Conservation (phyloP, 2,888 invertebrate genomes). For the Leucoma salicis region DNA sequence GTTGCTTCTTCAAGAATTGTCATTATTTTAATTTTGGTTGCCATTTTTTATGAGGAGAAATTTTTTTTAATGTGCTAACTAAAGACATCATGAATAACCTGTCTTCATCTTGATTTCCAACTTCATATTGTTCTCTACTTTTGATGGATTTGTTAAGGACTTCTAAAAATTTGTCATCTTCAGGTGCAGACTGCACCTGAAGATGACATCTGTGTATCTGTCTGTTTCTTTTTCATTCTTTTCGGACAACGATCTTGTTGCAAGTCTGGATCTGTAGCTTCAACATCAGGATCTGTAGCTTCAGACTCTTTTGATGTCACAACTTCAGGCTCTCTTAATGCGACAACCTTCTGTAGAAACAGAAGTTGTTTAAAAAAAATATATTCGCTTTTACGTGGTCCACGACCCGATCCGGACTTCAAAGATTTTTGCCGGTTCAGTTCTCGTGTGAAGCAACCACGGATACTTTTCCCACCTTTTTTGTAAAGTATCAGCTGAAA, state of each 20-base stretch:
- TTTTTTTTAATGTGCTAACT: conserved; percentile 12
- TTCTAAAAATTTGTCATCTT: conserved; percentile 11
- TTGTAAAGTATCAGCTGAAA: conserved; percentile 15
- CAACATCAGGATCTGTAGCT: conserved; percentile 1
- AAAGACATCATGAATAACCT: conserved; percentile 15
- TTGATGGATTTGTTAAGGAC: conserved; percentile 7
- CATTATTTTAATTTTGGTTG: conserved; percentile 12
- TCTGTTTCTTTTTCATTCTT: too few species aligned
- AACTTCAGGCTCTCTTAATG: conserved; percentile 11
- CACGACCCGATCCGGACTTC: conserved; percentile 8
- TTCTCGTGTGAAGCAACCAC: conserved; percentile 23
- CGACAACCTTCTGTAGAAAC: conserved; percentile 18
- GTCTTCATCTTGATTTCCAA: conserved; percentile 8
- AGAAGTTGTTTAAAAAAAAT: conserved; percentile 21
- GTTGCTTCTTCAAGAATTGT: conserved; percentile 9
- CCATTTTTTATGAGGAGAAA: conserved; percentile 12
- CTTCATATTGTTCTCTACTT: conserved; percentile 6
- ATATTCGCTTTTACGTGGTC: conserved; percentile 24
- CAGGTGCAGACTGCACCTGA: too few species aligned
- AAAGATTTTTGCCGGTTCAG: conserved; percentile 15
- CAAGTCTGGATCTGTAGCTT: too few species aligned
- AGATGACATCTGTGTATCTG: conserved; percentile 6
- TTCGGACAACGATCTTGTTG: too few species aligned
- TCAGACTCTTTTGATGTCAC: conserved; percentile 3
- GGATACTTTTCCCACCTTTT: conserved; percentile 24